A percentile compares a stretch with the other conserved stretches of the same genome.
phyloP scores from a whole-genome alignment of 2,113 vertebrate genomes.

The Notarius quadriscutis region DNA sequence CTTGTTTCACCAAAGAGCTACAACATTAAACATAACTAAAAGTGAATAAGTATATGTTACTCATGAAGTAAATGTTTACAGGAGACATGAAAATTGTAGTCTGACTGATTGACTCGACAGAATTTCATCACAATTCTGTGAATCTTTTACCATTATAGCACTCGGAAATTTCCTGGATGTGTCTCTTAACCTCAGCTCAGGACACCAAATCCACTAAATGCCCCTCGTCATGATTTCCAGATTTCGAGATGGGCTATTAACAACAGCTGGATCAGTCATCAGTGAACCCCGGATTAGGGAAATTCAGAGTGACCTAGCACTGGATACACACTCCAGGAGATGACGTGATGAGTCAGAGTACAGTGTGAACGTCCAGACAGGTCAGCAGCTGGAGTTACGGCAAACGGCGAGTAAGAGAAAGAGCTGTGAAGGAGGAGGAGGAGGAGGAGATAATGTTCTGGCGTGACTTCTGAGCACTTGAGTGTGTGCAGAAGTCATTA shows the following conservation, averaged over 20 bases:
- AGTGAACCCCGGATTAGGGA: background rate
- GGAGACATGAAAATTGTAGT: background rate
- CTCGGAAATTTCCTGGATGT: background rate
- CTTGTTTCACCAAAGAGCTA: background rate
- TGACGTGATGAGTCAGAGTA: constrained; percentile 20
- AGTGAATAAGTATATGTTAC: background rate
- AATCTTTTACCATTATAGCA: background rate
- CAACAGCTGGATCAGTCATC: background rate
- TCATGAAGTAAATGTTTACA: background rate
- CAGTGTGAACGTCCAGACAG: background rate
- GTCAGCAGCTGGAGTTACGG: background rate
- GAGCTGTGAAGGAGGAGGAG: background rate
- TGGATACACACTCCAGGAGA: background rate
- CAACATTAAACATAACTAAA: background rate
- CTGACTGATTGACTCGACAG: background rate
- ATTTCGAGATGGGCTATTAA: background rate
- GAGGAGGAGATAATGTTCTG: background rate
- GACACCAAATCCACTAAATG: background rate
- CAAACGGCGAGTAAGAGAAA: background rate
- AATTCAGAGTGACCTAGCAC: background rate
- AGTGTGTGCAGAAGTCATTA: constrained; percentile 38
- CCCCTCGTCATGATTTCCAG: background rate
- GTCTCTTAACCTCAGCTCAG: background rate
- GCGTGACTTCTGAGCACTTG: background rate
- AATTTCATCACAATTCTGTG: background rate